These are phyloP conservation scores for Oplegnathus fasciatus DNA, from an alignment of 2,113 vertebrate species.

Conservation along the genomic window DNA sequence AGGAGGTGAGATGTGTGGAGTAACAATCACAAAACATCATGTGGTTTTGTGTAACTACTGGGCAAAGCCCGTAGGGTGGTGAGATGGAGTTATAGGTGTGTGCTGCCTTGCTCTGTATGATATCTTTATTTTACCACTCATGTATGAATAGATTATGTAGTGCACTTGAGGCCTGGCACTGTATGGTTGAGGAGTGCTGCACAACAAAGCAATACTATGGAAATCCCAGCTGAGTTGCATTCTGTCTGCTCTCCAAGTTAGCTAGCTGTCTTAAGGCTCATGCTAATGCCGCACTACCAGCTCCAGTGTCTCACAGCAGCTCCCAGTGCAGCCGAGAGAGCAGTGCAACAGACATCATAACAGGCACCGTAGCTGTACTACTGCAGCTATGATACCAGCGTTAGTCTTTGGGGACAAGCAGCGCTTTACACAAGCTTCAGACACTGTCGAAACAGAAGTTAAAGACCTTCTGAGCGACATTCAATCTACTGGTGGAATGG, in stretches of 20 bases:
- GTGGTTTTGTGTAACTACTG: neutral
- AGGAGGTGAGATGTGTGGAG: neutral
- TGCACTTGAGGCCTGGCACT: neutral
- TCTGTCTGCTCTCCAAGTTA: conserved; percentile 2
- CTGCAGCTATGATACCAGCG: conserved; percentile 11
- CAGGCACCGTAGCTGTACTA: neutral
- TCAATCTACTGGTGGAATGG: neutral
- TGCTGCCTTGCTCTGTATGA: neutral
- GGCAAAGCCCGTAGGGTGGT: neutral
- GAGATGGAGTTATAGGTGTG: neutral
- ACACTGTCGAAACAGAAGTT: neutral
- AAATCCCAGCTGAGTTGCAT: conserved; percentile 16
- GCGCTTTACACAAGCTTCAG: conserved; percentile 14
- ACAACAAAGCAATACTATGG: neutral
- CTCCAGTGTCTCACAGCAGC: neutral
- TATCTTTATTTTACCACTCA: neutral
- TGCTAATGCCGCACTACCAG: neutral
- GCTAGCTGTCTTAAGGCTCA: conserved; percentile 3
- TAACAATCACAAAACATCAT: neutral
- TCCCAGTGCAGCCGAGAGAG: neutral
- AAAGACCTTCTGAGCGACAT: conserved; percentile 1
- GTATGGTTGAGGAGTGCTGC: neutral
- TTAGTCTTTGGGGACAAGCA: conserved; percentile 20
- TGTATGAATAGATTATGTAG: neutral
- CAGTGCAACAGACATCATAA: conserved; percentile 7